Percentiles rank a stretch among this genome's conserved stretches.
phyloP scores from a whole-genome alignment of 1,140 invertebrate species.

The Lithobius niger region DNA sequence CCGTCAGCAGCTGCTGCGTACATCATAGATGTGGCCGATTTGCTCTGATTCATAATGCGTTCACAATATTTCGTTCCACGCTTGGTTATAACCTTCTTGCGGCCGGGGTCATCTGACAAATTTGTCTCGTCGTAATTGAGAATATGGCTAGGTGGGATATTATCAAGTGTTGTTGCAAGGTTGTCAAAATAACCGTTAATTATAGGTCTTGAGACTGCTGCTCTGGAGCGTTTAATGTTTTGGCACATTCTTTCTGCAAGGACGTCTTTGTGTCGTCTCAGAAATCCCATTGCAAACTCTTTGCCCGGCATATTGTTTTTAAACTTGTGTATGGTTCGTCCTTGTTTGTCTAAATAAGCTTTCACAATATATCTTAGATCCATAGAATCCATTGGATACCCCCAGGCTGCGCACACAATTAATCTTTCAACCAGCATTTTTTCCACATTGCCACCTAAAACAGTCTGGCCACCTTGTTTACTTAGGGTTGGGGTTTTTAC shows the following conservation, averaged over 20 bases:
- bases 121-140: slow-evolving; percentile 31
- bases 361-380: no score
- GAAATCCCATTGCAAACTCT: not conserved
- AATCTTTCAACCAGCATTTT: not conserved
- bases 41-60: slow-evolving; percentile 22
- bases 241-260: slow-evolving; percentile 7
- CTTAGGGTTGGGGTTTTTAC: not conserved
- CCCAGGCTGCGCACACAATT: no score
- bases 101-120: slow-evolving; percentile 23
- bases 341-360: not conserved
- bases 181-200: no score
- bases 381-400: not conserved
- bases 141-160: slow-evolving; percentile 25
- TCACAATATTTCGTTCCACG: slow-evolving; percentile 27
- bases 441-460: not conserved
- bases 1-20: slow-evolving; percentile 23
- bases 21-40: slow-evolving; percentile 23
- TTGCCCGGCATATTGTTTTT: not conserved
- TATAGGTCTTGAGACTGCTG: slow-evolving; percentile 5
- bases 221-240: slow-evolving; percentile 11
- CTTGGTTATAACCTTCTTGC: slow-evolving; percentile 21
- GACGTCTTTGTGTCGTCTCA: not conserved
- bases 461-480: no score
- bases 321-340: not conserved
- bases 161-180: slow-evolving; percentile 21